Evolutionary conservation across 2,888 invertebrate genomes (phyloP).

Genomic region (Stegana nigrithorax): DNA sequence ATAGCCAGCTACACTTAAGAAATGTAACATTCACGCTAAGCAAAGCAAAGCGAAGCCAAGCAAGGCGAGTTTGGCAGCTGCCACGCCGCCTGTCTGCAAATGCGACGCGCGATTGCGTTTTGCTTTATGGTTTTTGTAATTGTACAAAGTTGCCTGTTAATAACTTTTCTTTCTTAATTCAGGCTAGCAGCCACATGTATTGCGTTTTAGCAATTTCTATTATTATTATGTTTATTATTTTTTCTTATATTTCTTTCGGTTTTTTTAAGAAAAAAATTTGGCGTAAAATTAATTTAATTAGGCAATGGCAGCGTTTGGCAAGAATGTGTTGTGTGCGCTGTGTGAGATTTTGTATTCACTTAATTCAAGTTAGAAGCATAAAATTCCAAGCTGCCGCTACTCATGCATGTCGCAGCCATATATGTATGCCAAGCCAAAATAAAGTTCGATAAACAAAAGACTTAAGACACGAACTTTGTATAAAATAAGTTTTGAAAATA

Average conservation of each 20-base stretch:
- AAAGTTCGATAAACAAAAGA: no score
- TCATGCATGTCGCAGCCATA: no score
- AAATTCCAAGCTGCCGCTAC: no score
- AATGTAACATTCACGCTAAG: constrained; percentile 44
- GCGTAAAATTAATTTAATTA: no score
- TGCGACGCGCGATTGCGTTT: constrained; percentile 5
- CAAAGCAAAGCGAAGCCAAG: neutral
- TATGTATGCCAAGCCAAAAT: no score
- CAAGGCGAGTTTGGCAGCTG: neutral
- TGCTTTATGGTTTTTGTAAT: constrained; percentile 4
- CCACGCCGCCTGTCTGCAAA: neutral
- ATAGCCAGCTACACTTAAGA: neutral
- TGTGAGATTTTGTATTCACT: no score
- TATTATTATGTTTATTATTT: neutral
- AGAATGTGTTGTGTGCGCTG: no score
- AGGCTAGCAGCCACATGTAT: neutral
- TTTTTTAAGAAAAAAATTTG: neutral
- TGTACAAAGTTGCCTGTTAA: constrained; percentile 16
- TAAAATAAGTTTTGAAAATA: no score
- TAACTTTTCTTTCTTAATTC: constrained; percentile 16
- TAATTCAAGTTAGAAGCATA: no score
- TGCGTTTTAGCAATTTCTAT: neutral
- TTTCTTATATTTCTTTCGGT: neutral
- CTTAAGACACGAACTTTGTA: no score
- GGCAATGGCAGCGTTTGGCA: neutral